These are phyloP conservation scores for Coenonympha arcania DNA, from an alignment of 2,888 invertebrate species.

Conservation along the genomic window DNA sequence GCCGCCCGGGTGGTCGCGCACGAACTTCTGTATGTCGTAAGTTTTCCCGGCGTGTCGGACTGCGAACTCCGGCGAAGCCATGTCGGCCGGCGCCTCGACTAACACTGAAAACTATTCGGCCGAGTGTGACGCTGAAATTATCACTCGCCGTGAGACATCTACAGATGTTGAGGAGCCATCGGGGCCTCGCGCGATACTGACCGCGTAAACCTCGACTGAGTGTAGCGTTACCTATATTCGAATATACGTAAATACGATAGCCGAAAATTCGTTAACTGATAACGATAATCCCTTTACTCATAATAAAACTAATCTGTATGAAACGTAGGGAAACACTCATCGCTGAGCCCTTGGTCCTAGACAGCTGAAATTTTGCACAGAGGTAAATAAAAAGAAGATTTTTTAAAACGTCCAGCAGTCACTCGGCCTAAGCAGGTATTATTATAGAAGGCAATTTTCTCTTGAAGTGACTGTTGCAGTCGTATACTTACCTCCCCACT, in stretches of 20 bases:
- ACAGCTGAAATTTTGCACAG: no score
- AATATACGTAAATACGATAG: no score
- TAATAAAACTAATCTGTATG: not conserved
- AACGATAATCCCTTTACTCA: not conserved
- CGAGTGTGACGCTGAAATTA: not conserved
- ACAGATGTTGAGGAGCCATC: slow-evolving; percentile 22
- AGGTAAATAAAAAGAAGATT: no score
- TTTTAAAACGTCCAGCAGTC: no score
- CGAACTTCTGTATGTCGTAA: slow-evolving; percentile 79
- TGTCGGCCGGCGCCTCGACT: slow-evolving; percentile 29
- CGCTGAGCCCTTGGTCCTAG: no score
- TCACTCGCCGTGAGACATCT: slow-evolving; percentile 28
- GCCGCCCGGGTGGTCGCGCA: slow-evolving; percentile 84
- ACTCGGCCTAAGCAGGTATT: no score
- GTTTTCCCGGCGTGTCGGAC: slow-evolving; percentile 59
- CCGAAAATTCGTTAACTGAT: not conserved
- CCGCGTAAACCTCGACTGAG: no score
- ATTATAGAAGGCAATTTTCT: no score
- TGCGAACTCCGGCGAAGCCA: slow-evolving; percentile 43
- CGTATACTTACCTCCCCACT: no score
- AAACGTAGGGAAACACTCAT: not conserved
- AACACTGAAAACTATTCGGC: slow-evolving; percentile 29
- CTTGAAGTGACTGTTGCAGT: no score
- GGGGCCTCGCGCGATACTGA: not conserved
- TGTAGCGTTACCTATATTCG: no score